phyloP scores from a whole-genome alignment of 2,797 vertebrate species.

The Lagothrix lagotricha region DNA sequence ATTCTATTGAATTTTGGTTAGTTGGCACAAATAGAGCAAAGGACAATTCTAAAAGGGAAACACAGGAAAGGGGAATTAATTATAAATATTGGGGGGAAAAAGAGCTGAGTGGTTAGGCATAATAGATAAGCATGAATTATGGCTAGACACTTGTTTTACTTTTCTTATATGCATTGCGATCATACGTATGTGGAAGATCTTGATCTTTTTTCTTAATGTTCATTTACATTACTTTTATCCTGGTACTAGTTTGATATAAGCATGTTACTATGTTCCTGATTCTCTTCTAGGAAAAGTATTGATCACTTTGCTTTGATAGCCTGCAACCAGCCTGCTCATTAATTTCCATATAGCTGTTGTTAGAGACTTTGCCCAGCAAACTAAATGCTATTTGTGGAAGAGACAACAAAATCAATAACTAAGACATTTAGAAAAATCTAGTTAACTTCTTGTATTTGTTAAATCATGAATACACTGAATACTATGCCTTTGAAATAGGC shows the following conservation, averaged over 20 bases:
- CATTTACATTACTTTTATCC: constrained; percentile 19
- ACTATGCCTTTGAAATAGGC: constrained; percentile 66
- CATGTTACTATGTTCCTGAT: constrained; percentile 60
- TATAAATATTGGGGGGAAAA: constrained; percentile 5
- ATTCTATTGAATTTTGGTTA: background rate
- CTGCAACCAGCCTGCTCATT: constrained; percentile 65
- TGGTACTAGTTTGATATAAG: background rate
- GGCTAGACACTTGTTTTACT: background rate
- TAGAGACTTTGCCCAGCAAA: constrained; percentile 61
- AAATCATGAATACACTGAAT: constrained; percentile 56
- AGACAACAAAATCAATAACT: constrained; percentile 72
- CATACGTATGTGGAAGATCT: background rate
- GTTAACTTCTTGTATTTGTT: constrained; percentile 66
- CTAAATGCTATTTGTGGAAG: constrained; percentile 63
- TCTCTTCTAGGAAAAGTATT: constrained; percentile 54
- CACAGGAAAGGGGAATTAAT: background rate
- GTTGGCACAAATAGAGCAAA: background rate
- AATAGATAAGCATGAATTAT: background rate
- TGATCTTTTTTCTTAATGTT: constrained; percentile 38
- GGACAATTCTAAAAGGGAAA: background rate
- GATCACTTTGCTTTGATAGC: constrained; percentile 59
- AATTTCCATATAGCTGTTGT: constrained; percentile 73
- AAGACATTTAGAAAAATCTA: background rate
- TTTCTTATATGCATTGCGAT: background rate
- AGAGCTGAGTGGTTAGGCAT: constrained; percentile 34